Conservation (phyloP, 2,888 invertebrate species). For the Chrysolina haemoptera region DNA sequence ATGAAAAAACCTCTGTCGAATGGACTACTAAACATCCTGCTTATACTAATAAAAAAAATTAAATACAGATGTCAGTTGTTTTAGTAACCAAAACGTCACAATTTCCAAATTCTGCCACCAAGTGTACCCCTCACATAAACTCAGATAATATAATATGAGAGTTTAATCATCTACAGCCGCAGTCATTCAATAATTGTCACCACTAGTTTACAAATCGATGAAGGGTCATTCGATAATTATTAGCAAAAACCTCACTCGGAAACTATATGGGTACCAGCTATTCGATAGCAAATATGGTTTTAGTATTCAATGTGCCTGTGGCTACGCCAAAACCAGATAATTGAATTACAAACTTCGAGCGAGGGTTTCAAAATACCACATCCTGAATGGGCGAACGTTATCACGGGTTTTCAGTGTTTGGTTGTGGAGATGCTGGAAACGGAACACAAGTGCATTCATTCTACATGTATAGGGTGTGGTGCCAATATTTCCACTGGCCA, state of each 20-base stretch:
- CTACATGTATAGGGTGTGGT: background rate
- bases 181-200: no score
- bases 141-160: background rate
- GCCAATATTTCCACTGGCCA: no score
- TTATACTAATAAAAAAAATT: no score
- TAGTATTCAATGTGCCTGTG: background rate
- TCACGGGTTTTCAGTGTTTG: background rate
- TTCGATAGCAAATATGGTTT: background rate
- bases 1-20: no score
- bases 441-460: background rate
- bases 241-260: no score
- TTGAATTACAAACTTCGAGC: background rate
- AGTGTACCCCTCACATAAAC: no score
- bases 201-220: no score
- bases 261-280: background rate
- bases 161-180: no score
- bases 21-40: no score
- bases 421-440: background rate
- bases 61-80: no score
- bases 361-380: background rate
- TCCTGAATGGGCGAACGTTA: background rate
- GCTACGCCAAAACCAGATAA: background rate
- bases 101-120: no score
- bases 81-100: no score
- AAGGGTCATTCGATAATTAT: background rate